Percentiles rank a stretch among this genome's conserved stretches.
Evolutionary conservation across 2,113 vertebrate species (phyloP).

Genomic region (Struthio camelus): DNA sequence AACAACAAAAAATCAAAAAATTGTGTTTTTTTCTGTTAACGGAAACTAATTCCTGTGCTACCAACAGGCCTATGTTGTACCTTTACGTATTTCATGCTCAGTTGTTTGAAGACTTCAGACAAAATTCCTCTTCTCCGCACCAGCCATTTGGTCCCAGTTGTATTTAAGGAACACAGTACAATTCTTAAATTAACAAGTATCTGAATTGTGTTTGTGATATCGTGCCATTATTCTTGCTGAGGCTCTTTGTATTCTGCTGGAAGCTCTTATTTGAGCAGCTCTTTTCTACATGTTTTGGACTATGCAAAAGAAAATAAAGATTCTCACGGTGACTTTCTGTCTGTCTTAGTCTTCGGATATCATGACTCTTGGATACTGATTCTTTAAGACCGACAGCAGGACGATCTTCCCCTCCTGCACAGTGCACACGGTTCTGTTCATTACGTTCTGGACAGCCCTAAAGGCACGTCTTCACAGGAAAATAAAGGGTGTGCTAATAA

Average conservation of each 20-base stretch:
- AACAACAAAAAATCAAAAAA: background rate
- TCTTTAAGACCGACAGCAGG: background rate
- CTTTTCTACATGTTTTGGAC: background rate
- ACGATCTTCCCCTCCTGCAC: background rate
- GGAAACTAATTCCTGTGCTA: background rate
- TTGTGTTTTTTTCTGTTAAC: background rate
- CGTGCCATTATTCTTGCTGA: background rate
- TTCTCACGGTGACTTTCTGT: background rate
- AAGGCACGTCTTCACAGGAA: background rate
- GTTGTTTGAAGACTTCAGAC: background rate
- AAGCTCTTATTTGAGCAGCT: background rate
- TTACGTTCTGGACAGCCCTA: background rate
- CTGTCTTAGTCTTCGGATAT: background rate
- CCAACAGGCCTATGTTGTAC: background rate
- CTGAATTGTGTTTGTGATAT: background rate
- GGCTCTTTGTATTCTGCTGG: background rate
- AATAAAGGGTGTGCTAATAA: background rate
- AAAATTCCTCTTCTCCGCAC: background rate
- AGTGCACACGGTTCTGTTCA: background rate
- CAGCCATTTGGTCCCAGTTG: background rate
- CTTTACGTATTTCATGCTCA: background rate
- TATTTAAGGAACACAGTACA: background rate
- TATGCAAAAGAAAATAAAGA: background rate
- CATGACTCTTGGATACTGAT: background rate
- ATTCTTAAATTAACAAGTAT: background rate